Evolutionary conservation across 2,797 vertebrate species (phyloP).

Genomic region (Oreochromis grahami): DNA sequence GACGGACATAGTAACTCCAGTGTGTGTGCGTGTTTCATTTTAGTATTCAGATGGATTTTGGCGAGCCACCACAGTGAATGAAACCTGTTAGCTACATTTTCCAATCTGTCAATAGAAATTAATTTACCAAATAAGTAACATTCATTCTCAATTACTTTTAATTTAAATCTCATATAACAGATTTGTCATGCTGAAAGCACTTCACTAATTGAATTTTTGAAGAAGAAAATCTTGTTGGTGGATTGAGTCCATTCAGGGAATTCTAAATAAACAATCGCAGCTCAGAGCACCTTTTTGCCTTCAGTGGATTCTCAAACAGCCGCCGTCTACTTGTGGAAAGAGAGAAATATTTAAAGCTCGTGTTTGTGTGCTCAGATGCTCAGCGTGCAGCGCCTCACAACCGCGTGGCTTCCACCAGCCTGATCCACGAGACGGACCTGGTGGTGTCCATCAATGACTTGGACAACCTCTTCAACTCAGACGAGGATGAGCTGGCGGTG

Average conservation of each 20-base stretch:
- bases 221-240: neutral
- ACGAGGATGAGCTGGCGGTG: conserved; percentile 95
- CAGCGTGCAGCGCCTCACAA: conserved; percentile 85
- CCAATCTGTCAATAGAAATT: neutral
- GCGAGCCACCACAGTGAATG: neutral
- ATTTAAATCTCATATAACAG: neutral
- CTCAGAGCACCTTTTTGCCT: neutral
- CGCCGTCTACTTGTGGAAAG: neutral
- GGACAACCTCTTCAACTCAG: conserved; percentile 99
- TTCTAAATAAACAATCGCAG: neutral
- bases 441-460: conserved; percentile 96
- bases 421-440: conserved; percentile 94
- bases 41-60: neutral
- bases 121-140: neutral
- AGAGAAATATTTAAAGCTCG: neutral
- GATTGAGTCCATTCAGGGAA: neutral
- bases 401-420: conserved; percentile 89
- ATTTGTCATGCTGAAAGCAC: neutral
- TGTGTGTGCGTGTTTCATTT: neutral
- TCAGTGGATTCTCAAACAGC: neutral
- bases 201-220: neutral
- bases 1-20: neutral
- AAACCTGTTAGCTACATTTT: neutral
- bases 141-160: neutral
- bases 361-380: conserved; percentile 73